A percentile compares a stretch with the other conserved stretches of the same genome.
Conservation (phyloP, 2,113 vertebrate species). For the Mirounga angustirostris region DNA sequence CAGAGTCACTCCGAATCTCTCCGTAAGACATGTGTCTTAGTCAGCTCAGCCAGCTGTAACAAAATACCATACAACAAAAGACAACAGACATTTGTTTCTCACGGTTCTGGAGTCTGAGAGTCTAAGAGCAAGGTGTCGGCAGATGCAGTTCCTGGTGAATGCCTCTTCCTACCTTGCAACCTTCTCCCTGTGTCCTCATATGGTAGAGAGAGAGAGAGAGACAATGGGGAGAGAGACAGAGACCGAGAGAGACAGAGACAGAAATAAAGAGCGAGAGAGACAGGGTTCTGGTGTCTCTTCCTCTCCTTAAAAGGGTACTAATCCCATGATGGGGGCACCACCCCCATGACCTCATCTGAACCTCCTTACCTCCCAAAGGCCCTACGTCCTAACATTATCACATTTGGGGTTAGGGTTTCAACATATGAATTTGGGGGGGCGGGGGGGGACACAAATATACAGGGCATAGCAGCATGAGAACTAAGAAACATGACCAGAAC, state of each 20-base stretch:
- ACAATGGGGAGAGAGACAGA: not conserved
- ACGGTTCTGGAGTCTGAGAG: not conserved
- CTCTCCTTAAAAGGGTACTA: not conserved
- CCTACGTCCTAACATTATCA: not conserved
- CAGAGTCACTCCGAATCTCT: not conserved
- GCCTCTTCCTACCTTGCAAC: not conserved
- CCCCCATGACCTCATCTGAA: not conserved
- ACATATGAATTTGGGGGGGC: not conserved
- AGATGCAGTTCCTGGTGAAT: not conserved
- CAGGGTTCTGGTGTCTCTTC: not conserved
- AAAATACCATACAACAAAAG: not conserved
- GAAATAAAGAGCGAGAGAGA: no score
- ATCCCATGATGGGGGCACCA: not conserved
- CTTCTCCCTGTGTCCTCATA: not conserved
- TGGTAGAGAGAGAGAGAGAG: not conserved
- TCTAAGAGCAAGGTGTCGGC: not conserved
- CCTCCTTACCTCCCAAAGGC: not conserved
- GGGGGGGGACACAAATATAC: not conserved
- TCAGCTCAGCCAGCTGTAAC: not conserved
- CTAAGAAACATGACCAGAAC: not conserved
- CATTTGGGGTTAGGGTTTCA: not conserved
- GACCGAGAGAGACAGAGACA: not conserved
- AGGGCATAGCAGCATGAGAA: not conserved
- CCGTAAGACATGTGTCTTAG: not conserved
- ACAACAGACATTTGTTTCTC: not conserved